These are phyloP conservation scores for Coelogynopora nodosa DNA, from an alignment of 2,888 invertebrate species.

Conservation along the genomic window DNA sequence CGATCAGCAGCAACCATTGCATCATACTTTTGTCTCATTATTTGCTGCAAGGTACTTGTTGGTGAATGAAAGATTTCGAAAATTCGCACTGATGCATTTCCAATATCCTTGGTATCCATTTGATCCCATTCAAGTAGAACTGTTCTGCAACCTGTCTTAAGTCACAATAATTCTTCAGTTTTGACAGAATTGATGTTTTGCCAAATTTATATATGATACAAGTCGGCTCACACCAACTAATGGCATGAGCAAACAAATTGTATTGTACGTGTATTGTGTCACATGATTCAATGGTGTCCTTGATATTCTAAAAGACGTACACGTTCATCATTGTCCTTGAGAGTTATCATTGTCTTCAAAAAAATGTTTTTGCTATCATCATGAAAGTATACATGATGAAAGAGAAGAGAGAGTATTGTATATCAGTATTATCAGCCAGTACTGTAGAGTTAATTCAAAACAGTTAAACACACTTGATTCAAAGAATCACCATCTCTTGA, in stretches of 20 bases:
- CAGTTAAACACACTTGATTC: too few relatives aligned
- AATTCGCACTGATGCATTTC: not conserved
- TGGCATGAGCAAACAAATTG: not conserved
- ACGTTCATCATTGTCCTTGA: not conserved
- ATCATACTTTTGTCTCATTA: not conserved
- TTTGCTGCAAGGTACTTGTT: not conserved
- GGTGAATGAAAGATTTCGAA: not conserved
- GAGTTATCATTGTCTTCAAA: not conserved
- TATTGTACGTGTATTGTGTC: not conserved
- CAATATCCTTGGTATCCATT: not conserved
- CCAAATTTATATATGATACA: not conserved
- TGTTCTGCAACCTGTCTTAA: not conserved
- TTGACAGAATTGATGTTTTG: not conserved
- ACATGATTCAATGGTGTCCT: not conserved
- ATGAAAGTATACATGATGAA: too few relatives aligned
- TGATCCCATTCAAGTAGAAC: not conserved
- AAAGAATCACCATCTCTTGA: too few relatives aligned
- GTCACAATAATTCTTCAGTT: not conserved
- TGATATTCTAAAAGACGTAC: not conserved
- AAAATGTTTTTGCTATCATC: not conserved
- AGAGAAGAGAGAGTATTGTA: too few relatives aligned
- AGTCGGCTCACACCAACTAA: not conserved
- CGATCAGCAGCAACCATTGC: not conserved
- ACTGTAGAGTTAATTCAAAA: too few relatives aligned
- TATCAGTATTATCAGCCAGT: too few relatives aligned